Conservation (phyloP, 2,888 invertebrate species). For the Encarsia formosa region DNA sequence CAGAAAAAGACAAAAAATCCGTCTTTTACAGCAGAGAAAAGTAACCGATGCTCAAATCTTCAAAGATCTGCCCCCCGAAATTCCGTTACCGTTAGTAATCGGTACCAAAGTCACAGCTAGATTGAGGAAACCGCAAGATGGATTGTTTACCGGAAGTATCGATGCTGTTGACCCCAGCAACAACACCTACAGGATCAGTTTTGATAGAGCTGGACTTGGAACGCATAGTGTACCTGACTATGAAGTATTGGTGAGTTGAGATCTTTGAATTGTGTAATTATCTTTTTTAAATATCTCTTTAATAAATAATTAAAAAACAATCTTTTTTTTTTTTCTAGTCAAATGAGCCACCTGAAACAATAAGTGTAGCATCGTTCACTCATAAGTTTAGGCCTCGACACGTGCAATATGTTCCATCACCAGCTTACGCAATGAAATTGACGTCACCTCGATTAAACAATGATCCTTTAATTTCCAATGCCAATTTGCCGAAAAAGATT, state of each 20-base stretch:
- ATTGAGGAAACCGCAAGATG: constrained; percentile 88
- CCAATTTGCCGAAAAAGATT: constrained; percentile 44
- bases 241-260: constrained; percentile 74
- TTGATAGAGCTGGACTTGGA: constrained; percentile 87
- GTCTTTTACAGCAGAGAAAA: constrained; percentile 89
- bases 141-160: constrained; percentile 87
- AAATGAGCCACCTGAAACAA: constrained; percentile 86
- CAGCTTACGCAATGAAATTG: constrained; percentile 46
- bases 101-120: constrained; percentile 92
- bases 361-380: constrained; percentile 78
- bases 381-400: constrained; percentile 74
- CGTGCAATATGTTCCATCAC: constrained; percentile 52
- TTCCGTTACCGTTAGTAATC: constrained; percentile 89
- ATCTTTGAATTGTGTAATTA: no score
- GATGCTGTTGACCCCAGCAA: constrained; percentile 94
- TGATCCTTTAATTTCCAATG: constrained; percentile 66
- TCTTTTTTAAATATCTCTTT: no score
- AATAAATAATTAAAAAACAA: constrained; percentile 2
- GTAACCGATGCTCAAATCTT: constrained; percentile 68
- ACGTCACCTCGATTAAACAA: constrained; percentile 54
- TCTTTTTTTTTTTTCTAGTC: constrained; percentile 53
- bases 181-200: constrained; percentile 90
- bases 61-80: constrained; percentile 89
- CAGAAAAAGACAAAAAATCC: constrained; percentile 84
- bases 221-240: constrained; percentile 95